These are phyloP conservation scores for Drosophila suboccidentalis DNA, from an alignment of 2,888 invertebrate genomes.

Conservation along the genomic window DNA sequence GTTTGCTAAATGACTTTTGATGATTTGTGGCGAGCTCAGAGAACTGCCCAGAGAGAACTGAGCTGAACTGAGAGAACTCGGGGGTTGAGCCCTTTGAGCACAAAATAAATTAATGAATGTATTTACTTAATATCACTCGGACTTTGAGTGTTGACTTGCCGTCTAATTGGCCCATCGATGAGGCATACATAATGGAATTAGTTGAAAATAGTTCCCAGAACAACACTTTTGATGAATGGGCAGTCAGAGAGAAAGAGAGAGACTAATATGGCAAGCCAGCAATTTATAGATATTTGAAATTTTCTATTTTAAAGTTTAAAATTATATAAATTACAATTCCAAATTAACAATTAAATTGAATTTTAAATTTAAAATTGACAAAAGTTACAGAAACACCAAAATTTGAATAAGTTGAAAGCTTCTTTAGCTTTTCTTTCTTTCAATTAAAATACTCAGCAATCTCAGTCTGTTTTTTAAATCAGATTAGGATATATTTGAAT, in stretches of 20 bases:
- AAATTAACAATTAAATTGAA: not conserved
- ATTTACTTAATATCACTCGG: constrained; percentile 76
- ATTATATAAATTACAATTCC: not conserved
- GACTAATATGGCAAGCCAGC: not conserved
- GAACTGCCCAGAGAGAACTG: not conserved
- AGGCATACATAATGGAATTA: constrained; percentile 18
- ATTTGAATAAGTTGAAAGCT: not conserved
- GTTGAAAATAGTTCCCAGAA: constrained; percentile 3
- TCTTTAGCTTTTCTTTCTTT: not conserved
- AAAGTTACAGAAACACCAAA: not conserved
- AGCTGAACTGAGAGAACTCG: not conserved
- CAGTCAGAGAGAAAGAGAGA: not conserved
- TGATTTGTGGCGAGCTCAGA: constrained; percentile 74
- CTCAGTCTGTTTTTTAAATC: not conserved
- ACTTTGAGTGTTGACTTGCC: constrained; percentile 69
- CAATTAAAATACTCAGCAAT: not conserved
- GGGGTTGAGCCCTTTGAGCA: constrained; percentile 53
- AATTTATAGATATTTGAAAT: not conserved
- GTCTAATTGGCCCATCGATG: constrained; percentile 71
- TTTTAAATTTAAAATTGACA: too few species aligned
- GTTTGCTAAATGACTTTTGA: constrained; percentile 83
- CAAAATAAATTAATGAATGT: constrained; percentile 81
- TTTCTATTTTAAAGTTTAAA: too few species aligned
- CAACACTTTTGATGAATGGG: not conserved
- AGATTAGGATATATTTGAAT: not conserved